Percentiles rank a stretch among this genome's conserved stretches.
Conservation (phyloP, 2,888 invertebrate species). For the Andrena bucephala region DNA sequence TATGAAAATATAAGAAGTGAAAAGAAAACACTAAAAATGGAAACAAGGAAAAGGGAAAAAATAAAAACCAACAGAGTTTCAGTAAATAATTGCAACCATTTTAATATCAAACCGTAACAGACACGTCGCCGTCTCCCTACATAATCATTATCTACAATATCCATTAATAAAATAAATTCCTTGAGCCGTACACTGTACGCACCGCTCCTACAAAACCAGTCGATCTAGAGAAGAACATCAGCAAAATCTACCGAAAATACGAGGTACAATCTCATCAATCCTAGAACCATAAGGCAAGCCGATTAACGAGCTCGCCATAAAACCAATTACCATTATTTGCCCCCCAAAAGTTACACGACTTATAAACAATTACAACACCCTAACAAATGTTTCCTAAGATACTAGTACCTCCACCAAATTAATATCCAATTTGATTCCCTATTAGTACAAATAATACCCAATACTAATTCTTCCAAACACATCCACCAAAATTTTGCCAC, state of each 20-base stretch:
- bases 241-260: not conserved
- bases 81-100: constrained; percentile 44
- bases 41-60: not conserved
- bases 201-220: not conserved
- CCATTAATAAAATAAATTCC: constrained; percentile 3
- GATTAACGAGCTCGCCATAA: not conserved
- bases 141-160: constrained; percentile 4
- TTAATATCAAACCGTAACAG: constrained; percentile 39
- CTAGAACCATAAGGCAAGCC: not conserved
- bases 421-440: too few species aligned
- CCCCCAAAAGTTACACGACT: too few species aligned
- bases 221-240: not conserved
- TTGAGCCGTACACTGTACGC: not conserved
- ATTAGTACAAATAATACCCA: too few species aligned
- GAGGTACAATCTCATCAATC: not conserved
- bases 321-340: not conserved
- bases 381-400: too few species aligned
- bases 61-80: not conserved
- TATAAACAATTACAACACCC: too few species aligned
- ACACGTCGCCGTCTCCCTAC: constrained; percentile 7
- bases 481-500: too few species aligned
- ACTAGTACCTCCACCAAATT: too few species aligned
- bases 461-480: too few species aligned
- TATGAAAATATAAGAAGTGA: too few species aligned
- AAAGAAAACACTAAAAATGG: not conserved